phyloP scores from a whole-genome alignment of 2,797 vertebrate genomes.

The Crax fasciolata region DNA sequence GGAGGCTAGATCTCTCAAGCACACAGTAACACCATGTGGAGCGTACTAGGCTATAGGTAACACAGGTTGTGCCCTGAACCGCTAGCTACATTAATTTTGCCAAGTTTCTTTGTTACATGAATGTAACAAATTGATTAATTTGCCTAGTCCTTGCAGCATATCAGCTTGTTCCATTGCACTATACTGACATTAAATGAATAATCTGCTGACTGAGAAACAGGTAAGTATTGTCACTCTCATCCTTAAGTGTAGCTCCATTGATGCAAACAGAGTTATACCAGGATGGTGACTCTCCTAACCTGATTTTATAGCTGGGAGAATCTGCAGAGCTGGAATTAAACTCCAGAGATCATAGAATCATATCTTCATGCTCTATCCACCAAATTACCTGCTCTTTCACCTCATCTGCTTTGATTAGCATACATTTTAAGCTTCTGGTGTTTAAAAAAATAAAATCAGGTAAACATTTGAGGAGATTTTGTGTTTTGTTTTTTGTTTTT shows the following conservation, averaged over 20 bases:
- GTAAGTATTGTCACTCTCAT: not conserved
- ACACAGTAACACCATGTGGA: not conserved
- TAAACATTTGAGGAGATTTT: not conserved
- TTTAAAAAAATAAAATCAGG: not conserved
- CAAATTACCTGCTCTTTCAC: not conserved
- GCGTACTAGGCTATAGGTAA: not conserved
- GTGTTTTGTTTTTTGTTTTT: not conserved
- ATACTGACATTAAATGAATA: not conserved
- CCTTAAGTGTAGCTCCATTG: not conserved
- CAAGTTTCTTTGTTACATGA: not conserved
- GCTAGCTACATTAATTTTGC: not conserved
- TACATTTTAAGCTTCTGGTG: not conserved
- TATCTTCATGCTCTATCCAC: not conserved
- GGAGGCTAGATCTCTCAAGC: not conserved
- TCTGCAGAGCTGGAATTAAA: slow-evolving; percentile 5
- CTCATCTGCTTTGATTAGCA: not conserved
- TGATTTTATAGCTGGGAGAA: not conserved
- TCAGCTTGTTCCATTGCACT: not conserved
- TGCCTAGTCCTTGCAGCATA: not conserved
- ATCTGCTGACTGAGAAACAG: not conserved
- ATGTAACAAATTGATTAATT: not conserved
- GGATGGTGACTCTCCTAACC: not conserved
- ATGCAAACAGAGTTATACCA: not conserved
- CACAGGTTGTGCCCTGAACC: not conserved
- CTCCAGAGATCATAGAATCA: not conserved